Evolutionary conservation across 2,888 invertebrate genomes (phyloP).

Genomic region (Ariolimax columbianus): DNA sequence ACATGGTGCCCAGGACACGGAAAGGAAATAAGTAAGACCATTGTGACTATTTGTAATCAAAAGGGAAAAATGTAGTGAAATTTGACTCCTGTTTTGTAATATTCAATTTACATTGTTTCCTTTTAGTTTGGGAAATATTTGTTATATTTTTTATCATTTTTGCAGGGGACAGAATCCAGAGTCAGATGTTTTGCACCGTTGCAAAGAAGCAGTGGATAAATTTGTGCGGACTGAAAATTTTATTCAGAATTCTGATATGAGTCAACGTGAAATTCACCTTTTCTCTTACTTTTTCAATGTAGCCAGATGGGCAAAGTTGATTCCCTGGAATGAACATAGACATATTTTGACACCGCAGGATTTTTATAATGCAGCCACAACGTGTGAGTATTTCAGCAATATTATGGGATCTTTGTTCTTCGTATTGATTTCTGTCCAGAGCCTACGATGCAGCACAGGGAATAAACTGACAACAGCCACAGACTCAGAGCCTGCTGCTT

Average conservation of each 20-base stretch:
- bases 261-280: slow-evolving; percentile 85
- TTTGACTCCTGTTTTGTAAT: not conserved
- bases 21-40: no score
- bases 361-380: slow-evolving; percentile 84
- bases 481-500: no score
- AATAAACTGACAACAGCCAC: no score
- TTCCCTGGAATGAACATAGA: slow-evolving; percentile 79
- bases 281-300: slow-evolving; percentile 97
- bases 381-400: slow-evolving; percentile 63
- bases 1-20: no score
- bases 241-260: slow-evolving; percentile 60
- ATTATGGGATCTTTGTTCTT: not conserved
- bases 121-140: not conserved
- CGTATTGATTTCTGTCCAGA: no score
- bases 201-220: slow-evolving; percentile 23
- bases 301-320: slow-evolving; percentile 90
- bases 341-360: slow-evolving; percentile 76
- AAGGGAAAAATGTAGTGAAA: no score
- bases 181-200: not conserved
- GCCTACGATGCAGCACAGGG: no score
- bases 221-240: slow-evolving; percentile 41
- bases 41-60: no score
- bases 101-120: not conserved
- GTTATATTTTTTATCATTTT: no score
- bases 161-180: slow-evolving; percentile 36